Evolutionary conservation across 2,113 vertebrate species (phyloP).

Genomic region (cattle (Bos taurus)): ARS-UCD2.0 NC_037340.1:41721501-41722000

Average conservation of each 20-base stretch:
- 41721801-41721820: not conserved
- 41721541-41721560: not conserved
- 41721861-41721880: no score
- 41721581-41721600: not conserved
- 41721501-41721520: not conserved
- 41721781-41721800: not conserved
- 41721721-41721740: not conserved
- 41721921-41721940: rapidly evolving
- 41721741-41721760: not conserved
- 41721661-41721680: not conserved
- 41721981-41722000: not conserved
- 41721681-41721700: not conserved
- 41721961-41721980: not conserved
- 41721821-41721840: not conserved
- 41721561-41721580: not conserved
- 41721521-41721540: not conserved
- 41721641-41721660: not conserved
- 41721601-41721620: rapidly evolving
- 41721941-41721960: not conserved
- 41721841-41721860: not conserved
- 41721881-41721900: no score
- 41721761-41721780: not conserved
- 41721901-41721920: rapidly evolving
- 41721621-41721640: not conserved
- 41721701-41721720: not conserved